These are phyloP conservation scores for Ectemnius continuus DNA, from an alignment of 2,888 invertebrate genomes.

Conservation along the genomic window DNA sequence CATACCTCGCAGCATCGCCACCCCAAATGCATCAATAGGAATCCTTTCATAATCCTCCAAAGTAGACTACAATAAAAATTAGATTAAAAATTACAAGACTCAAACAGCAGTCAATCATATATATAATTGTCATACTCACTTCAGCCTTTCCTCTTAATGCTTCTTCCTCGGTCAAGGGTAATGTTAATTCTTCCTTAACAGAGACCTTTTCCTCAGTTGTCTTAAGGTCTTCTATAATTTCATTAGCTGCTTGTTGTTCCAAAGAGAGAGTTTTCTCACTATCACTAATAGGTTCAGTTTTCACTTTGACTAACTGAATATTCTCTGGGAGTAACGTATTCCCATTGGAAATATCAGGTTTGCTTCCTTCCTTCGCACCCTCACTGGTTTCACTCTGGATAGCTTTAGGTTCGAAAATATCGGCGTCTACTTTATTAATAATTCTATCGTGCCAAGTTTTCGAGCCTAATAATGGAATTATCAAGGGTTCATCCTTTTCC, in stretches of 20 bases:
- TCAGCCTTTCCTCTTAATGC: constrained; percentile 83
- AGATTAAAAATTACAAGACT: background rate
- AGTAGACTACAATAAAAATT: constrained; percentile 79
- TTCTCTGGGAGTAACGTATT: constrained; percentile 16
- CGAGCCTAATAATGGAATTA: constrained; percentile 82
- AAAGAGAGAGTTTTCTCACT: constrained; percentile 70
- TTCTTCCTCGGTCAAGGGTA: constrained; percentile 81
- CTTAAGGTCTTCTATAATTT: constrained; percentile 83
- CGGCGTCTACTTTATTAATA: constrained; percentile 79
- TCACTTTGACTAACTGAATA: constrained; percentile 43
- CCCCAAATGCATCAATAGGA: constrained; percentile 89
- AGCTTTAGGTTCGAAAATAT: constrained; percentile 71
- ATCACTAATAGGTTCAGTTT: constrained; percentile 58
- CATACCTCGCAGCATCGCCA: constrained; percentile 97
- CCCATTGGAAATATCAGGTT: constrained; percentile 43
- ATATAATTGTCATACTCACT: constrained; percentile 67
- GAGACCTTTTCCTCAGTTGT: constrained; percentile 70
- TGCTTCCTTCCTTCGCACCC: constrained; percentile 1
- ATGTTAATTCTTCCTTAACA: constrained; percentile 77
- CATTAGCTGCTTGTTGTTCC: constrained; percentile 87
- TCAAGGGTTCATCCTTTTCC: constrained; percentile 80
- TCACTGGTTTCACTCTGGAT: constrained; percentile 45
- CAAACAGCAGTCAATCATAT: background rate
- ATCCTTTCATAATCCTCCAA: constrained; percentile 85
- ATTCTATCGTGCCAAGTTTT: constrained; percentile 74